Base-by-base conservation (phyloP, 2,113 vertebrate species). In the Grallaria varia region DNA sequence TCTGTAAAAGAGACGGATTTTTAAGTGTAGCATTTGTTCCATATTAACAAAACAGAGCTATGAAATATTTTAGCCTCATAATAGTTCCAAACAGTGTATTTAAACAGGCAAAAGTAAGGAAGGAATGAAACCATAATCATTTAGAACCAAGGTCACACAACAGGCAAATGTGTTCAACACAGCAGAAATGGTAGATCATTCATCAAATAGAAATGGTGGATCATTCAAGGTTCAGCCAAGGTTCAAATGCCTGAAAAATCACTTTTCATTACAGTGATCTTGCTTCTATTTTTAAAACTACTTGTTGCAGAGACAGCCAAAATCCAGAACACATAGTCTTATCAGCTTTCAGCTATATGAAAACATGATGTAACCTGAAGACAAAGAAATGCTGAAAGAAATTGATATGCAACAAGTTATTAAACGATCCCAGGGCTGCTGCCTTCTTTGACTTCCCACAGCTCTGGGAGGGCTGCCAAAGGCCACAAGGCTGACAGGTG, bases 361-460 rank as follows among this genome's bases (percentile, higher is more conserved):
- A 91, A 85, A 75, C 63, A 91, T 60, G 58, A 95, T 73, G 87
- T 85, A 93, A 94, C 44, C 20, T 3, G 8, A 93, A 90, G 74
- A 94, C 53, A 82, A 91, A 85, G 78, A 93, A 90, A 90, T 80
- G 74, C 49, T 74, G 71, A 14, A 56, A 84, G 77, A 85, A 88
- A 90, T 1, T 14, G 81, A n/a, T 91, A 83, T 2, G 2, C 55
- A 62, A 74, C 42, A 47, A 85, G 40, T 50, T 24, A 72, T 3
- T 66, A 66, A 89, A 72, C 47, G 49, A 19, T 53, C 39, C 66
- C 67, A 87, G 19, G 66, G 55, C n/a, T 62, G 4, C 40, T 79
- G 58, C 40, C 23, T 31, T 6, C 44, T 59, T 35, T 47, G 71
- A 33, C 69, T 89, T 23, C 30, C 40, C 89, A 78, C 69, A 78